phyloP scores from a whole-genome alignment of 2,113 vertebrate genomes.

The Egretta garzetta region DNA sequence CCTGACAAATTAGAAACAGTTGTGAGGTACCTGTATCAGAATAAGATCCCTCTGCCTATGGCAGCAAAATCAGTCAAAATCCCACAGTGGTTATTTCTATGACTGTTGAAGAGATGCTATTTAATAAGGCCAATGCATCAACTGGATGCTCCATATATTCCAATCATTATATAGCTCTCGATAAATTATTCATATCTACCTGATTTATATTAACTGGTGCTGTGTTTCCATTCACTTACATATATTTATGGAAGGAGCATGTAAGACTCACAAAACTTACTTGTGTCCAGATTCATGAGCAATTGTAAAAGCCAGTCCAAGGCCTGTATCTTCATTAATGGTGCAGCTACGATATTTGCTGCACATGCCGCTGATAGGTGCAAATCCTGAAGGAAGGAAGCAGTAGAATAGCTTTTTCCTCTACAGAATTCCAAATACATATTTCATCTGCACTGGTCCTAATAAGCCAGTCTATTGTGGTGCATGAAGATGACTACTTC shows the following conservation, averaged over 20 bases:
- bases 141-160: not conserved
- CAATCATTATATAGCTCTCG: not conserved
- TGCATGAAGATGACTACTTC: not conserved
- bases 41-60: not conserved
- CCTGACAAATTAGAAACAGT: not conserved
- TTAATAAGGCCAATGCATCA: not conserved
- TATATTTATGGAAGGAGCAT: not conserved
- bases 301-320: constrained; percentile 96
- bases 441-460: not conserved
- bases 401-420: constrained; percentile 1
- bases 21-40: not conserved
- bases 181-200: not conserved
- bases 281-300: constrained; percentile 99
- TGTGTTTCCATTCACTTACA: not conserved
- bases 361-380: constrained; percentile 98
- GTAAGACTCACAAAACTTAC: constrained; percentile 74
- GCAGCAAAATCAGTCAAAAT: not conserved
- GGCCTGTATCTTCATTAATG: constrained; percentile 97
- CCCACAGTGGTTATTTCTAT: not conserved
- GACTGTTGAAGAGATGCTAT: not conserved
- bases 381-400: constrained; percentile 84
- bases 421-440: not conserved
- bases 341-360: constrained; percentile 97
- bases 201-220: not conserved
- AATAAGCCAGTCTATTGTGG: not conserved